Evolutionary conservation across 2,797 vertebrate genomes (phyloP), one percentile per base, ranked within the genome.

Genomic region (Hozukius guyotensis): DNA sequence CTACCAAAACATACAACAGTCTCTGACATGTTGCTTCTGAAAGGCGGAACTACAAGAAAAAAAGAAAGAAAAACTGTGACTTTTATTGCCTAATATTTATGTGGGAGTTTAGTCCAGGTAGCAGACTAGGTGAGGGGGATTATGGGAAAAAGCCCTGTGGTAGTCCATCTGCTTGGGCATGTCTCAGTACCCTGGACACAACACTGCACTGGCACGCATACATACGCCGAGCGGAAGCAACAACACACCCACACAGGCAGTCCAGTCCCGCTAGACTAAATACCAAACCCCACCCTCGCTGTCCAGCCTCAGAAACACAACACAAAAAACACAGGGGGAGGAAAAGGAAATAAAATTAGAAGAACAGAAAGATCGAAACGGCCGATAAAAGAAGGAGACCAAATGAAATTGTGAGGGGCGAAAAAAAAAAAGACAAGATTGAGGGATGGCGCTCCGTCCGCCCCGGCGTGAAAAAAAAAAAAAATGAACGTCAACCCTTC

Each of bases 111-210:
- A 62, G 72, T 77, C 27, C 60, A 83, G 69, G 74, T 80, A 80
- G 59, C 63, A 75, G 75, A 74, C 55, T 63, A 70, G 53, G 62
- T 81, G 77, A 83, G 63, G 49, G 36, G 77, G 31, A 79, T 89
- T 86, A 65, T 76, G 82, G 84, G 84, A 60, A 88, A 88, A 87
- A 83, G 64, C 72, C 83, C 84, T 73, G n/a, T 77, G 67, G 84
- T 82, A 14, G 82, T 87, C 79, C 87, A 87, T 90, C 80, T 92
- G 84, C 82, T 87, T 84, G 59, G 81, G 79, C 75, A 77, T 65
- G 80, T 86, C 81, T 84, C 68, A 60, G 63, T 60, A 61, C 69
- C 78, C 78, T 86, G 79, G 81, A 88, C 80, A 72, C 68, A 75
- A 49, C 68, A 36, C 66, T 71, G 65, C 81, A 76, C 27, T 72